A percentile compares a stretch with the other conserved stretches of the same genome.
These are phyloP conservation scores for Craseonycteris thonglongyai DNA, from an alignment of 2,113 vertebrate genomes.

Conservation along the genomic window DNA sequence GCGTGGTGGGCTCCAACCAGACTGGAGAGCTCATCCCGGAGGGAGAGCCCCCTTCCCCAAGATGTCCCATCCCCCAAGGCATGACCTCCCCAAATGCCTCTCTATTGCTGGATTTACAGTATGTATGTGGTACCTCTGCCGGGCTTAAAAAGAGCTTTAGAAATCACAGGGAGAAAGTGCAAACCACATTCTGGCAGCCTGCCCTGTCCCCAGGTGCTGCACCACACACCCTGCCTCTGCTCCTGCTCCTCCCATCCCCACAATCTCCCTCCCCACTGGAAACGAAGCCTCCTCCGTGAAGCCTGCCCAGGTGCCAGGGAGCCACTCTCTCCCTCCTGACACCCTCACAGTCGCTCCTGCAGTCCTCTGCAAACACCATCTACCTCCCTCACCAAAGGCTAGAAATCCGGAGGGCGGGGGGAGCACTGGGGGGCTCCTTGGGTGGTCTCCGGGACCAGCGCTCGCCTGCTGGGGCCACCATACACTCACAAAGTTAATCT, in stretches of 20 bases:
- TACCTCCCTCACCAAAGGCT: background rate
- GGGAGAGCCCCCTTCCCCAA: background rate
- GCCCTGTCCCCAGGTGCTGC: too few relatives aligned
- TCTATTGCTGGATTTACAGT: background rate
- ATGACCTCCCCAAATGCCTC: background rate
- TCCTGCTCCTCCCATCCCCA: background rate
- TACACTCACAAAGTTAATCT: background rate
- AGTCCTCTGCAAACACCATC: background rate
- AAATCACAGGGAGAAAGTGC: background rate
- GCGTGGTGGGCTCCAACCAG: background rate
- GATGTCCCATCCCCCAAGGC: too few relatives aligned
- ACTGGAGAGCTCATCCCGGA: background rate
- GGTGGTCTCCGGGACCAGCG: background rate
- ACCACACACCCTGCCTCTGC: background rate
- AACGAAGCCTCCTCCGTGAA: background rate
- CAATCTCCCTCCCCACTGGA: background rate
- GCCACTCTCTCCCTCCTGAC: background rate
- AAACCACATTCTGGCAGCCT: background rate
- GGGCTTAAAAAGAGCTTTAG: background rate
- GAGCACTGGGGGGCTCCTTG: background rate
- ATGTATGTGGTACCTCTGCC: background rate
- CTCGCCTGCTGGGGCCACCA: background rate
- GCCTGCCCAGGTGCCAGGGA: background rate
- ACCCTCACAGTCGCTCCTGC: background rate
- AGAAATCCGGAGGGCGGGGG: background rate